Evolutionary conservation across 2,113 vertebrate genomes (phyloP), one percentile per base, ranked within the genome.

Genomic region (Dipodomys ordii): DNA sequence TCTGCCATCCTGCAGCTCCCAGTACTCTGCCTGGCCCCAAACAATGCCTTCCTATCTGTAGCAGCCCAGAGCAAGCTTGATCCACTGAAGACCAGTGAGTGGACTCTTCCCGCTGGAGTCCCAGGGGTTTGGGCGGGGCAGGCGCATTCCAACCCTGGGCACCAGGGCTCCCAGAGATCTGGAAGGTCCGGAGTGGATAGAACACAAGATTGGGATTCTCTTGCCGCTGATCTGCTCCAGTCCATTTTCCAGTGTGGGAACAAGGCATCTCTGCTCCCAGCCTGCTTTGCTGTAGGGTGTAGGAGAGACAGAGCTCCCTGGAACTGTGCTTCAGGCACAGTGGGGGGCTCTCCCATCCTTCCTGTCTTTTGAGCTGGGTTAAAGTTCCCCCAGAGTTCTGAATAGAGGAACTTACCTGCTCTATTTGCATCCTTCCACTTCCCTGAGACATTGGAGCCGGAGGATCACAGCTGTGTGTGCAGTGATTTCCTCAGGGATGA

Each of bases 111-210:
- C 8, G 1, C 12, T 8, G 4, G 0, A 7, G 84, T 96, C 97
- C 96, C 97, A n/a, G 72, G 93, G 88, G 95, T 80, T 86, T 94
- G 96, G 96, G 96, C 95, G 97, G 96, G 97, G 95, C 91, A 3
- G 6, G 65, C 23, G 49, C 97, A 97, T 97, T 97, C 97, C 97
- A 92, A 86, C 22, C 91, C 85, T 3, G 9, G 19, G 74, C 60
- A 91, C 53, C 4, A 6, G 86, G 4, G 7, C 92, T 93, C 35
- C 72, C 4, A 81, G 97, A 22, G 0, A 30, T 19, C 92, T n/a
- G 1, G 79, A 97, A 97, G 9, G 13, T 83, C 72, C 0, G 97
- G 96, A 93, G 83, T 1, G 95, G 96, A 97, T 32, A 0, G 8
- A 5, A 5, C 30, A 27, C 46, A 35, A 89, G 92, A 96, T 83